Percentiles rank a stretch among this genome's conserved stretches.
Evolutionary conservation across 2,113 vertebrate genomes (phyloP).

Genomic region (Oryzias woworae): DNA sequence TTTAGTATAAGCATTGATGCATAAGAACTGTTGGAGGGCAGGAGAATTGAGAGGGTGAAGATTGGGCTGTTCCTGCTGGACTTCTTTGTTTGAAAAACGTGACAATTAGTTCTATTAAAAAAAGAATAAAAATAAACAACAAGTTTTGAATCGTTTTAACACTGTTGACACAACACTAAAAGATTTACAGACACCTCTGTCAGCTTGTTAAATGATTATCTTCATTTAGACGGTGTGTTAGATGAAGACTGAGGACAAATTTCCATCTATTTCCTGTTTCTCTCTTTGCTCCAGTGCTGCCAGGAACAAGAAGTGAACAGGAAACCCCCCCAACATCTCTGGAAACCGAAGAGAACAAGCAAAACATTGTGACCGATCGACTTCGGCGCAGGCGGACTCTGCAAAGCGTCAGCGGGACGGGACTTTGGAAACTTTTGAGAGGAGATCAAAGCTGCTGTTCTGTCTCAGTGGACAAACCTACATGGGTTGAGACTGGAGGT

Average conservation of each 20-base stretch:
- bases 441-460: constrained; percentile 32
- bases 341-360: constrained; percentile 56
- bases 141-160: too few relatives aligned
- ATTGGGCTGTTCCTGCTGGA: too few relatives aligned
- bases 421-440: constrained; percentile 35
- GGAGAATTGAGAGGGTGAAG: too few relatives aligned
- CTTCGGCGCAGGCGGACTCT: constrained; percentile 45
- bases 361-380: constrained; percentile 45
- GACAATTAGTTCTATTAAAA: too few relatives aligned
- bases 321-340: constrained; percentile 31
- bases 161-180: too few relatives aligned
- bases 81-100: too few relatives aligned
- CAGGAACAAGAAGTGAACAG: constrained; percentile 57
- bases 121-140: too few relatives aligned
- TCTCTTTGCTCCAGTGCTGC: constrained; percentile 70
- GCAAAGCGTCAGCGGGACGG: constrained; percentile 49
- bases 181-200: too few relatives aligned
- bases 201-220: too few relatives aligned
- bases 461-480: constrained; percentile 53
- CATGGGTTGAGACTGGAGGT: constrained; percentile 53
- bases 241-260: constrained; percentile 40
- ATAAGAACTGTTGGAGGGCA: too few relatives aligned
- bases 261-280: constrained; percentile 44
- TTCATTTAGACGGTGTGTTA: constrained; percentile 30
- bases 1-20: too few relatives aligned